A percentile compares a stretch with the other conserved stretches of the same genome.
Conservation (phyloP, 2,888 invertebrate genomes). For the Acrobasis repandana region DNA sequence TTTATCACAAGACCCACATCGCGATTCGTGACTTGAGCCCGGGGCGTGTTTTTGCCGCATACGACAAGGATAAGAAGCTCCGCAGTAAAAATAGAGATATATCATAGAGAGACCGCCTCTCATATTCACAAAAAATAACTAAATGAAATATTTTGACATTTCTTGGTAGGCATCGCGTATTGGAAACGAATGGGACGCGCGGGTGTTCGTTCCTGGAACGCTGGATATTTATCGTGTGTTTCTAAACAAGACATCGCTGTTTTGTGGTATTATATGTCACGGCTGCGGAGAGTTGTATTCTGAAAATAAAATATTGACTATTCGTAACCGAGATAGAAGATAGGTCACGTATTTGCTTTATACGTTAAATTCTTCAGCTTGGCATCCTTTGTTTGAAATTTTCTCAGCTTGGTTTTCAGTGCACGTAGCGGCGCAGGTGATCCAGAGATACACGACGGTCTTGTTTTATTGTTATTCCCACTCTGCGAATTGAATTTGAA, state of each 20-base stretch:
- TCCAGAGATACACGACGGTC: slow-evolving; percentile 63
- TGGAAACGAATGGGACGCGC: slow-evolving; percentile 41
- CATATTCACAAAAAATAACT: slow-evolving; percentile 55
- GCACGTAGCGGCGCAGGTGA: slow-evolving; percentile 75
- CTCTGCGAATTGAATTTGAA: slow-evolving; percentile 81
- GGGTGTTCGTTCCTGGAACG: slow-evolving; percentile 63
- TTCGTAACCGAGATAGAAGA: background rate
- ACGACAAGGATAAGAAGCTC: slow-evolving; percentile 48
- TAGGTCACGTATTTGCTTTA: slow-evolving; percentile 1
- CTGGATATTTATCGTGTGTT: slow-evolving; percentile 50
- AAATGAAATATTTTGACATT: slow-evolving; percentile 78
- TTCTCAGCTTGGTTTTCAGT: slow-evolving; percentile 49
- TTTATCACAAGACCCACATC: slow-evolving; percentile 73
- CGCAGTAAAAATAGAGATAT: slow-evolving; percentile 66
- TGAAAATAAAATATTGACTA: slow-evolving; percentile 2
- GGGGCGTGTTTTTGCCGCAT: slow-evolving; percentile 61
- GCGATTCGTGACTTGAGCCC: slow-evolving; percentile 64
- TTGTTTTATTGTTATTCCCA: slow-evolving; percentile 79
- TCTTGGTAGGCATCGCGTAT: slow-evolving; percentile 61
- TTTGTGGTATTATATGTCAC: slow-evolving; percentile 17
- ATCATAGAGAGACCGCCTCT: slow-evolving; percentile 63
- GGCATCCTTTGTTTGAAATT: slow-evolving; percentile 41
- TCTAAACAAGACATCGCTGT: slow-evolving; percentile 25
- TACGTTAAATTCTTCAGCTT: background rate
- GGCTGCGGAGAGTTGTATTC: slow-evolving; percentile 5